phyloP scores from a whole-genome alignment of 2,797 vertebrate genomes.

The Gallinago solitaria region DNA sequence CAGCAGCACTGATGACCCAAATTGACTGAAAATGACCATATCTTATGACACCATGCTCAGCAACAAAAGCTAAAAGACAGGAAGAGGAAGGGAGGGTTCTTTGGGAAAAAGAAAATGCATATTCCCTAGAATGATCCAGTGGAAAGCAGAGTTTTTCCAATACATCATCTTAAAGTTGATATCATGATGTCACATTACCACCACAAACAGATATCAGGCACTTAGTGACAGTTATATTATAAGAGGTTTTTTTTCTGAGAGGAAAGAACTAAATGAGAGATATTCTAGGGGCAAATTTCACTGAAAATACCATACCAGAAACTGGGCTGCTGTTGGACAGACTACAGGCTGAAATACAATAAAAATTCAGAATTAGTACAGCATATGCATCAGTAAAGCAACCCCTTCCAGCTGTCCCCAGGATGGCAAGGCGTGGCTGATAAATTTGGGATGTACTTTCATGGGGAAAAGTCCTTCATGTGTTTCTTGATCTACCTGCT shows the following conservation, averaged over 20 bases:
- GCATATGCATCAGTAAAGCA: neutral
- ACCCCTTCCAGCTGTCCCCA: neutral
- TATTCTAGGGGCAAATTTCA: neutral
- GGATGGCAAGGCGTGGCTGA: neutral
- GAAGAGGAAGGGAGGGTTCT: neutral
- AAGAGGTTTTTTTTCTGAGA: neutral
- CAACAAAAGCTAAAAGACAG: neutral
- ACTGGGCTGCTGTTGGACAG: neutral
- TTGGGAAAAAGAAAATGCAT: neutral
- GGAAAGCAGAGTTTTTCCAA: neutral
- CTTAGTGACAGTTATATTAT: neutral
- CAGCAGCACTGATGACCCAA: neutral
- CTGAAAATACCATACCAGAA: neutral
- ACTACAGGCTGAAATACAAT: neutral
- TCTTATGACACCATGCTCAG: rapidly evolving
- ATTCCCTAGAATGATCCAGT: neutral
- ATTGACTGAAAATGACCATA: neutral
- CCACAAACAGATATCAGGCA: neutral
- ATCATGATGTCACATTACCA: neutral
- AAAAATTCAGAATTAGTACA: neutral
- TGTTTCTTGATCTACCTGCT: neutral
- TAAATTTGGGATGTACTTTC: neutral
- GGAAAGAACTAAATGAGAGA: neutral
- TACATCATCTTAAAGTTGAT: neutral
- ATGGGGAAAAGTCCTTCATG: neutral